Base-by-base conservation (phyloP, 2,888 invertebrate species). In the Spodoptera exigua region DNA sequence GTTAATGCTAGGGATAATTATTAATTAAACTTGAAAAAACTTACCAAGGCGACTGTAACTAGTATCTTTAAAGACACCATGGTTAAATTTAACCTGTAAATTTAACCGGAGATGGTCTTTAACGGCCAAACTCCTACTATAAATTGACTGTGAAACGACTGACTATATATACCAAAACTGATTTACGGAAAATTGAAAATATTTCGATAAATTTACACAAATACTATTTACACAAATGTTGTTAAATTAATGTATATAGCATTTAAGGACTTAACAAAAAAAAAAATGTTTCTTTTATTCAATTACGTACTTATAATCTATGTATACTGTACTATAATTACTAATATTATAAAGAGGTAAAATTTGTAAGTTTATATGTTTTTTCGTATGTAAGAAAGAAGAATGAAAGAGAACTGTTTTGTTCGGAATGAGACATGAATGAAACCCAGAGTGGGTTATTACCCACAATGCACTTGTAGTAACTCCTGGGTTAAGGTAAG, bases 111-210 rank as follows among this genome's bases (percentile, higher is more conserved):
- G 61, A 21, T 36, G 52, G 21, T 51, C 68, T 0, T 2, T 0
- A 9, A 13, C 0, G 69, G 61, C 0, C 64, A 18, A 52, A 68
- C 68, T 21, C 47, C 68, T 2, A 68, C 52, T 60, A 65, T 60
- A 10, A 0, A 0, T 12, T 1, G 1, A 0, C 2, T 0, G 13
- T 2, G 39, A 45, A 18, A 16, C 14, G 0, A 0, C 1, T 9
- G 1, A 10, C 10, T 12, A 35, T 68, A 21, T 65, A 65, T 68
- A 65, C 16, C 35, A 47, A 35, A 18, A 7, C n/a, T 7, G 2
- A 10, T n/a, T 10, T 35, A 11, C n/a, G 17, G 18, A 2, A 1
- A 2, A 12, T 5, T 17, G 16, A 34, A 34, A 11, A 35, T n/a
- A n/a, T n/a, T n/a, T n/a, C n/a, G n/a, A n/a, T n/a, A n/a, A 39